phyloP scores from a whole-genome alignment of 1,140 invertebrate genomes.

The Bombus vancouverensis region DNA sequence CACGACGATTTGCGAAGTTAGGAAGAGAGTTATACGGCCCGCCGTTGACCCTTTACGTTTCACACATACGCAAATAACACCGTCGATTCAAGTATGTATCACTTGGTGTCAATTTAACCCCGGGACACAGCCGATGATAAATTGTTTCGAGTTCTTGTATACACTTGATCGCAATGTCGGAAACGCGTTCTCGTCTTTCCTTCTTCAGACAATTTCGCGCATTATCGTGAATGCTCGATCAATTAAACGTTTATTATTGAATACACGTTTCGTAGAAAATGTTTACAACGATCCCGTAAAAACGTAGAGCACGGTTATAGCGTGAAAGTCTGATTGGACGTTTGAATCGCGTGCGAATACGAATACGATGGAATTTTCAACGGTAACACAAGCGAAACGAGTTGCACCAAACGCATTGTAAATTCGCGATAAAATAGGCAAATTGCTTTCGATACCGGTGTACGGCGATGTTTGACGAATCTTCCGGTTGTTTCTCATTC shows the following conservation, averaged over 20 bases:
- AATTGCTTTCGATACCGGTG: conserved; percentile 5
- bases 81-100: background rate
- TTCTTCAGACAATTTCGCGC: background rate
- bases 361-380: background rate
- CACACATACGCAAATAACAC: background rate
- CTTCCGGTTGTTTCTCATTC: conserved; percentile 31
- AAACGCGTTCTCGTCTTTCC: conserved; percentile 1
- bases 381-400: background rate
- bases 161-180: background rate
- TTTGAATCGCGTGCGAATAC: background rate
- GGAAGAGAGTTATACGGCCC: conserved; percentile 1
- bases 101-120: background rate
- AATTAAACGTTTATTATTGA: background rate
- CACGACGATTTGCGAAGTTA: conserved; percentile 31
- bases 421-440: conserved; percentile 2
- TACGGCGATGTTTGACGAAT: conserved; percentile 14
- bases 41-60: conserved; percentile 19
- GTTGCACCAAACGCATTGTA: background rate
- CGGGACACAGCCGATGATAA: background rate
- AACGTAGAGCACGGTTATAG: background rate
- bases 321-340: background rate
- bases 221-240: background rate
- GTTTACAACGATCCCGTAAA: background rate
- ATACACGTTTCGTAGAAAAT: conserved; percentile 2
- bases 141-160: background rate